These are phyloP conservation scores for Pantelozetes paolii DNA, from an alignment of 2,888 invertebrate genomes.

Conservation along the genomic window DNA sequence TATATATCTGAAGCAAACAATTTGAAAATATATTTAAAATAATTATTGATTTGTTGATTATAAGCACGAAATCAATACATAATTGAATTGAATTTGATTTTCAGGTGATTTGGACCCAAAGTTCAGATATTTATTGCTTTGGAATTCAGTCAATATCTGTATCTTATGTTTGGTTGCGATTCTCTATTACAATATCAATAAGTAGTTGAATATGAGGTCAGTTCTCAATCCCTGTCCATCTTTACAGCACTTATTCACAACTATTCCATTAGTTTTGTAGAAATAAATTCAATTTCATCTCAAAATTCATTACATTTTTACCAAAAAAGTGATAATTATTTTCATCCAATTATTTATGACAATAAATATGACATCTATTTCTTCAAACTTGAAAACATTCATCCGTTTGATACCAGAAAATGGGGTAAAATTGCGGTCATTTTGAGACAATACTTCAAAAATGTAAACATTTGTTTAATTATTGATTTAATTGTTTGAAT, in stretches of 20 bases:
- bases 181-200: background rate
- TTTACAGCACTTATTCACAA: background rate
- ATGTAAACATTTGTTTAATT: background rate
- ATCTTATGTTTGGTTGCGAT: conserved; percentile 14
- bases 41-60: no score
- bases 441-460: conserved; percentile 52
- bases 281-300: conserved; percentile 1
- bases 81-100: background rate
- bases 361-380: conserved; percentile 31
- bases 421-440: conserved; percentile 66
- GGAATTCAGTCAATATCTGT: conserved; percentile 32
- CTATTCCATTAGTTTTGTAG: background rate
- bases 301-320: conserved; percentile 10
- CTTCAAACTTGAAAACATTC: conserved; percentile 65
- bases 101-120: conserved; percentile 35
- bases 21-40: no score
- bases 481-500: no score
- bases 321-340: background rate
- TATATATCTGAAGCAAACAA: no score
- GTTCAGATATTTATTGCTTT: conserved; percentile 23
- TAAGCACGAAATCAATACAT: no score
- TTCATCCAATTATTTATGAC: conserved; percentile 19
- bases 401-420: conserved; percentile 82
- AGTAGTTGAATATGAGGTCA: conserved; percentile 6
- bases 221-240: background rate